Base-by-base conservation (phyloP, 2,797 vertebrate genomes). In the Alca torda region DNA sequence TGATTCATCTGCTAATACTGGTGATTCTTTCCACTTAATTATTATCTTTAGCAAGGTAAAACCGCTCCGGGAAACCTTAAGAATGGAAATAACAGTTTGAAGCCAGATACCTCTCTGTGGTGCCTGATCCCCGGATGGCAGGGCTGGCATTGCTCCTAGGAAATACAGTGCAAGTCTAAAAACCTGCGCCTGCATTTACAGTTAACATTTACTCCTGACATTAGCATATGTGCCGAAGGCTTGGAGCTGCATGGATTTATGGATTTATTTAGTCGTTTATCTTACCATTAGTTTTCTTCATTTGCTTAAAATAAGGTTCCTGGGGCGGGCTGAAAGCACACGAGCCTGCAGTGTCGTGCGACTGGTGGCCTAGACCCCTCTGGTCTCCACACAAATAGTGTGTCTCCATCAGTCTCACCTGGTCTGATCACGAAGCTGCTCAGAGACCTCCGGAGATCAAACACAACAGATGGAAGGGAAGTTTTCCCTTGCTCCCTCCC, bases 31-130 rank as follows among this genome's bases (percentile, higher is more conserved):
- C 86, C 37, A 7, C 41, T 77, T 83, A 70, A 68, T 85, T 21
- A 39, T 65, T 89, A 54, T 33, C 75, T 93, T 89, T 37, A 79
- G 59, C 50, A 65, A 64, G 31, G 39, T 50, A 20, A 93, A 92
- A 69, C 72, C 5, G 1, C 75, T 75, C n/a, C 51, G 57, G 61
- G 43, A 84, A 74, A 54, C 43, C 50, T 75, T 92, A 65, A 77
- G 77, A 95, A 78, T 94, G 64, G 81, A 74, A 92, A 45, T 48
- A 67, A 21, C 51, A 23, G 26, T 81, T 72, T 65, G 84, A 89
- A 84, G 84, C 45, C 63, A n/a, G n/a, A 8, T 72, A 10, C 30
- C 46, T 50, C 88, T 70, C 60, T 43, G 43, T 50, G 68, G 48
- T 77, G 67, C 56, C 16, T 50, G 31, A 30, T 93, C 35, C 63